Conservation (phyloP, 2,113 vertebrate genomes). For the Terrapene triunguis region DNA sequence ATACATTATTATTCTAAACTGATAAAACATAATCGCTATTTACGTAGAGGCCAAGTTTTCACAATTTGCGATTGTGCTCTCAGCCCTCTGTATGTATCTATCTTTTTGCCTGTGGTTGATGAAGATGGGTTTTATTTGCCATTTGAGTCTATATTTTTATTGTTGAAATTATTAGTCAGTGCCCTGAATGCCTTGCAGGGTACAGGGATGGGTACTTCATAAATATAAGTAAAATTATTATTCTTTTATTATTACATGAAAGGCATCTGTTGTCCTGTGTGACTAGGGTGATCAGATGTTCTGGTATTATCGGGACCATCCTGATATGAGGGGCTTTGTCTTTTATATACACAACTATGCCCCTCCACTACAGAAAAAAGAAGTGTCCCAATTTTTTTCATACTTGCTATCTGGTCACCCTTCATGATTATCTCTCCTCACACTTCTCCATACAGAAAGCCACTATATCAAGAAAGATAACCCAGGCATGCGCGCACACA, state of each 20-base stretch:
- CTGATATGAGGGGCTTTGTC: too few relatives aligned
- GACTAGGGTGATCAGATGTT: neutral
- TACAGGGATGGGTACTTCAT: neutral
- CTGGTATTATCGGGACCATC: too few relatives aligned
- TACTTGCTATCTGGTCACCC: neutral
- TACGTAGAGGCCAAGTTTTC: neutral
- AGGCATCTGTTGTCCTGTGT: neutral
- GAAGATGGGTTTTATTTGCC: neutral
- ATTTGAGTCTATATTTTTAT: neutral
- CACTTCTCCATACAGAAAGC: neutral
- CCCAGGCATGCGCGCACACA: neutral
- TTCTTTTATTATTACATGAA: neutral
- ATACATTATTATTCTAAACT: neutral
- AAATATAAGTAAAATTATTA: neutral
- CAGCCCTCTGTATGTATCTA: neutral
- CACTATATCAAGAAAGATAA: rapidly evolving
- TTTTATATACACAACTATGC: too few relatives aligned
- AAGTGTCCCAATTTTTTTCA: neutral
- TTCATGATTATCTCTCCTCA: neutral
- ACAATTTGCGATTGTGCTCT: constrained; percentile 31
- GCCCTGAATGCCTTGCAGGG: neutral
- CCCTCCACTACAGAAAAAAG: neutral
- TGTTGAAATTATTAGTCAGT: neutral
- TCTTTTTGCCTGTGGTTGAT: neutral
- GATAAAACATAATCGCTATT: neutral